Base-by-base conservation (phyloP, 2,888 invertebrate genomes). In the Idaea straminata region DNA sequence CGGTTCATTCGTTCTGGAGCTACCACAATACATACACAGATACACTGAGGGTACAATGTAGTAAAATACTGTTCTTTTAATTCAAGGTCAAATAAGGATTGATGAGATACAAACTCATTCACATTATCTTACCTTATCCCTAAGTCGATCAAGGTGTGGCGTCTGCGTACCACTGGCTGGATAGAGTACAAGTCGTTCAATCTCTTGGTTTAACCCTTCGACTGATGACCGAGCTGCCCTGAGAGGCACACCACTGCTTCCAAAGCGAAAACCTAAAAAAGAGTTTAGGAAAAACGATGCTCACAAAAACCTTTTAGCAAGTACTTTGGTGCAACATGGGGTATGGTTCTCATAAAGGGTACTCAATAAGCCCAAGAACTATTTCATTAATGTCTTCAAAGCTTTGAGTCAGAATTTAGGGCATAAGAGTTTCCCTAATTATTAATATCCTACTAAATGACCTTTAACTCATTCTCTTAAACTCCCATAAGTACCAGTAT, bases 181-280 rank as follows among this genome's bases (percentile, higher is more conserved):
- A 68, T 88, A 90, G 62, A 96, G 90, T 66, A 97, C 97, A 67
- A 97, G 94, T 82, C 95, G 94, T 87, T 97, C 97, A 70, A 97
- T 97, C 90, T 97, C 97, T 86, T 96, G 97, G 87, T 97, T 97
- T 25, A 97, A 94, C 34, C 97, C 97, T 87, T 98, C 97, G 15
- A 97, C 96, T 60, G 97, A 97, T 72, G 95, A 97, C 64, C 97
- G 93, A 83, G 97, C 96, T 66, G 96, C 95, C 78, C 96, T 94
- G 77, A 94, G 91, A 57, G 94, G 93, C 59, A 94, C 88, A 66
- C 87, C 84, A 38, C 89, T 87, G 62, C 87, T 89, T 64, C 91
- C 91, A 63, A 92, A 92, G 65, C 92, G 87, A 38, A 90, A 89
- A 87, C 92, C 92, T 92, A 75, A 35, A 71, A 64, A 62, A 35